These are phyloP conservation scores for Oreocharis arfaki DNA, from an alignment of 2,113 vertebrate genomes.

Conservation along the genomic window DNA sequence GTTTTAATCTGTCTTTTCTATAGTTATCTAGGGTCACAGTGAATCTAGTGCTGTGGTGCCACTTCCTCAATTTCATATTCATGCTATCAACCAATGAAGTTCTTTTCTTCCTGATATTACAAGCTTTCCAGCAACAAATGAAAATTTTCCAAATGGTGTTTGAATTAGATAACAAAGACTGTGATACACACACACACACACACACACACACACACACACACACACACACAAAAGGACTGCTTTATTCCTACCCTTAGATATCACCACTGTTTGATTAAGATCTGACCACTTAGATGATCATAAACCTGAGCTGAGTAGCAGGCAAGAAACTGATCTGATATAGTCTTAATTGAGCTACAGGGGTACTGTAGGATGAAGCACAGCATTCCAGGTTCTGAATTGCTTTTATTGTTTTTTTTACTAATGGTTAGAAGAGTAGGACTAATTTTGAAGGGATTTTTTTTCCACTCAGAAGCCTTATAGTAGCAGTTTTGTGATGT, in stretches of 20 bases:
- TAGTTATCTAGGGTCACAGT: background rate
- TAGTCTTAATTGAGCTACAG: background rate
- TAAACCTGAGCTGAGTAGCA: background rate
- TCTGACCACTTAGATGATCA: background rate
- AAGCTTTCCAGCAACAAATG: background rate
- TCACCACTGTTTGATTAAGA: background rate
- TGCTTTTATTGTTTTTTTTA: background rate
- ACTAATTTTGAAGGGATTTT: background rate
- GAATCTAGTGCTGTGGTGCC: background rate
- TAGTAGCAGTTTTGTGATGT: background rate
- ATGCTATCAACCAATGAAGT: background rate
- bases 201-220: too few species aligned
- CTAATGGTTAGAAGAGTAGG: background rate
- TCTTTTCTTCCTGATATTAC: background rate
- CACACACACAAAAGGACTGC: fast-evolving
- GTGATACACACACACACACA: background rate
- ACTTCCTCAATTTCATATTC: background rate
- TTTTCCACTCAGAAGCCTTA: background rate
- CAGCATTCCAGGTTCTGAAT: background rate
- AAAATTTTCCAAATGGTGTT: background rate
- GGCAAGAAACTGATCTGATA: background rate
- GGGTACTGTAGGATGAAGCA: background rate
- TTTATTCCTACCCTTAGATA: background rate
- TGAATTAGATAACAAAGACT: background rate
- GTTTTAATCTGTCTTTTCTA: background rate